These are phyloP conservation scores for Phasia obesa DNA, from an alignment of 2,888 invertebrate species.

Conservation along the genomic window DNA sequence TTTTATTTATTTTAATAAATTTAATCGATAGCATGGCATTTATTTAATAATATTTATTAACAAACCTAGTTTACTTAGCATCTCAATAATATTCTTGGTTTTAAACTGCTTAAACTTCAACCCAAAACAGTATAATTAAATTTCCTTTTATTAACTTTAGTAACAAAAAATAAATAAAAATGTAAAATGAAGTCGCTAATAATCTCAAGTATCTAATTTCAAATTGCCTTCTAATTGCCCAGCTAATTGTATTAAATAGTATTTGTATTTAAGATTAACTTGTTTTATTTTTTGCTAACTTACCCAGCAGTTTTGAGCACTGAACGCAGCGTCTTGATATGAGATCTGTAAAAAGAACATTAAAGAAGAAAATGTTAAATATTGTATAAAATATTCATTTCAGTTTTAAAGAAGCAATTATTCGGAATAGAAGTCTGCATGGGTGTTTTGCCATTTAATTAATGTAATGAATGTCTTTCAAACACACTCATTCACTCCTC, in stretches of 20 bases:
- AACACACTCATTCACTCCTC: too few species aligned
- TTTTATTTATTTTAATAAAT: too few species aligned
- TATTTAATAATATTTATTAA: too few species aligned
- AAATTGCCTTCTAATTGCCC: background rate
- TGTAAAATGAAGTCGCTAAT: background rate
- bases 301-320: background rate
- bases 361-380: background rate
- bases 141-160: background rate
- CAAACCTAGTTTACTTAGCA: too few species aligned
- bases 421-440: too few species aligned
- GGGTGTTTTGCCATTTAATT: too few species aligned
- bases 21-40: too few species aligned
- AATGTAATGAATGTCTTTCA: too few species aligned
- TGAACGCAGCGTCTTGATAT: background rate
- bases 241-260: slow-evolving; percentile 11
- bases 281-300: background rate
- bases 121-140: background rate
- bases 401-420: too few species aligned
- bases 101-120: too few species aligned
- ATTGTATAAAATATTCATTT: background rate
- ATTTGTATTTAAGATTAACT: background rate
- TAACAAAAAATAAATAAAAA: background rate
- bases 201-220: background rate
- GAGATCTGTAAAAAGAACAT: background rate
- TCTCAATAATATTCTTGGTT: too few species aligned